Evolutionary conservation across 2,113 vertebrate genomes (phyloP).

Genomic region (Orthochromis indermauri): DNA sequence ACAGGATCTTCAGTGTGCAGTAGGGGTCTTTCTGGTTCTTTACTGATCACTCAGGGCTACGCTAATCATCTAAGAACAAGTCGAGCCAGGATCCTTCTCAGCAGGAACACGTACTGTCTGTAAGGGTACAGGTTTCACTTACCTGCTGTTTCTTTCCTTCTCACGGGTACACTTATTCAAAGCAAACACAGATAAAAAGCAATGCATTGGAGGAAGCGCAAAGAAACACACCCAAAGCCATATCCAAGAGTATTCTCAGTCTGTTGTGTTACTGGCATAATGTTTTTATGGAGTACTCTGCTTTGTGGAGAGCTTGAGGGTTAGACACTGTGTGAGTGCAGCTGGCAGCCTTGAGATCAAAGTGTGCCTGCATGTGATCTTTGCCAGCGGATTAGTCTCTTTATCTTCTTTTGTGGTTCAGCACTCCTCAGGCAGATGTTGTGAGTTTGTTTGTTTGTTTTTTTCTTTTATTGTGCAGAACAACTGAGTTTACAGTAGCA

Average conservation of each 20-base stretch:
- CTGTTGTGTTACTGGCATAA: background rate
- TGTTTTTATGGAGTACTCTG: background rate
- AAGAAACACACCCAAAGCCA: conserved; percentile 5
- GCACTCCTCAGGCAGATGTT: conserved; percentile 33
- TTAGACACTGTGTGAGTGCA: background rate
- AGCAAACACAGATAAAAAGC: background rate
- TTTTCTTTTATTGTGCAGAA: background rate
- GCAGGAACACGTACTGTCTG: background rate
- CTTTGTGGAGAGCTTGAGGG: background rate
- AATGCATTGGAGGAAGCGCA: background rate
- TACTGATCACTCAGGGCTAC: conserved; percentile 44
- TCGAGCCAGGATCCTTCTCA: background rate
- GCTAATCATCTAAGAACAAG: conserved; percentile 15
- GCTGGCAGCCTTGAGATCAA: background rate
- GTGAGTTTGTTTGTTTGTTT: background rate
- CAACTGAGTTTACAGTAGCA: conserved; percentile 22
- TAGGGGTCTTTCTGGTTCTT: background rate
- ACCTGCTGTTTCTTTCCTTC: background rate
- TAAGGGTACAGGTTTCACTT: background rate
- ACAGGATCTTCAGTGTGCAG: background rate
- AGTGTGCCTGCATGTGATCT: background rate
- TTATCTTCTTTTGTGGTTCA: background rate
- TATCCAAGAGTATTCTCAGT: background rate
- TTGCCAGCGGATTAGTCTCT: background rate
- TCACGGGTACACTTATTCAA: background rate